Evolutionary conservation across 2,113 vertebrate species (phyloP), one percentile per base, ranked within the genome.

Genomic region (Larimichthys polyactis): DNA sequence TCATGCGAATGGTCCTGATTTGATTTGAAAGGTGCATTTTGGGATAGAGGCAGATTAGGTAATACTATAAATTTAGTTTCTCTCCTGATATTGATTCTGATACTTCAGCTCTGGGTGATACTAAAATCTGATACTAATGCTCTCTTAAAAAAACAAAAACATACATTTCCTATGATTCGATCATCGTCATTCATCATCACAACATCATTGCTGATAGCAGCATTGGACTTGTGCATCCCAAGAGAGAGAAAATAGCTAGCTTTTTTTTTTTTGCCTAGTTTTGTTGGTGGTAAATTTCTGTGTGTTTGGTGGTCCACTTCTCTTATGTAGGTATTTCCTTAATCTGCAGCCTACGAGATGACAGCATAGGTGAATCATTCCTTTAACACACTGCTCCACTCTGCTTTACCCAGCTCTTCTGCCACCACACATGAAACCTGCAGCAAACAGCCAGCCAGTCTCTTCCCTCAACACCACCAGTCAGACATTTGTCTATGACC

Each of bases 391-490:
- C 19, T 40, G 1, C 19, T 36, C 14, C 11, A 54, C 0, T 75
- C 46, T 71, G 0, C 11, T 75, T 69, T 19, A 11, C 20, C 1
- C 78, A 94, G 94, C 91, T 69, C 91, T 93, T 64, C 90, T 94
- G 40, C 94, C 93, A 12, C 91, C 90, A 16, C 83, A 78, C 63
- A 83, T 88, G 91, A 92, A 43, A 65, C 29, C 79, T n/a, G 7
- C 66, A 44, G 65, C n/a, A 6, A 82, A 58, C 14, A 83, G 20
- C 40, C 63, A 78, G 27, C 66, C 67, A 0, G 6, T 66, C 17
- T 4, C 16, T 14, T 71, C 52, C 49, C 19, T 46, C 32, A 66
- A 51, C 40, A 12, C 65, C 43, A 57, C 60, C 8, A 63, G n/a
- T 24, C 79, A 72, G 51, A n/a, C 2, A 3, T 64, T 75, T 3